Base-by-base conservation (phyloP, 2,113 vertebrate species). In the Percopsis transmontana region DNA sequence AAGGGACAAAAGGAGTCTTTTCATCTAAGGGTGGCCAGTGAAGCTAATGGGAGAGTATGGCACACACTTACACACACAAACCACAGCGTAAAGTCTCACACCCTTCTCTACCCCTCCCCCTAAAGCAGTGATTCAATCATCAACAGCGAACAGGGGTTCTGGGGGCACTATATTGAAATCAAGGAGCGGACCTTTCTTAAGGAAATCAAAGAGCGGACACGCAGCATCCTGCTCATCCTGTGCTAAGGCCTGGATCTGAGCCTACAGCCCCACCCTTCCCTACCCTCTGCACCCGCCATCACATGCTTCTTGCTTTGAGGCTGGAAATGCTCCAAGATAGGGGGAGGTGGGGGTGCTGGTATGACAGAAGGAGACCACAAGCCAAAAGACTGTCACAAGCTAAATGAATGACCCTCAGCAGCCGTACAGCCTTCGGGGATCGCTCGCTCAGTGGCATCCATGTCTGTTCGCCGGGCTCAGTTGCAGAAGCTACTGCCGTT, bases 401-500 rank as follows among this genome's bases (percentile, higher is more conserved):
- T 71, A 67, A 72, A 54, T 48, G 51, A 72, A 71, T 74, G 70
- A 76, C 79, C 79, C 42, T 66, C 53, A 57, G 69, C 58, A 21
- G 7, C 38, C 62, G 2, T 38, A 24, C 47, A 27, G 72, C 77
- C 76, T 72, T 19, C 16, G 56, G 64, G 70, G 73, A 69, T 51
- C 48, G 44, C 48, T 77, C 70, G 73, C 76, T 66, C 47, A 19
- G 58, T 66, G 70, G 66, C 69, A 65, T 57, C 61, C 7, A 7
- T 33, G 27, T 64, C 16, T 45, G 68, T 48, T 76, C 55, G 56
- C 56, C 53, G 68, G 11, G 42, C 68, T 64, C 67, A 76, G 63
- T 82, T 61, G 11, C 76, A 80, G 63, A 82, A 66, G 76, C 76
- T 63, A 59, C 67, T 71, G 72, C 68, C 41, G 67, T 74, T 77